Evolutionary conservation across 2,797 vertebrate species (phyloP).

Genomic region (Acrossocheilus fasciatus): DNA sequence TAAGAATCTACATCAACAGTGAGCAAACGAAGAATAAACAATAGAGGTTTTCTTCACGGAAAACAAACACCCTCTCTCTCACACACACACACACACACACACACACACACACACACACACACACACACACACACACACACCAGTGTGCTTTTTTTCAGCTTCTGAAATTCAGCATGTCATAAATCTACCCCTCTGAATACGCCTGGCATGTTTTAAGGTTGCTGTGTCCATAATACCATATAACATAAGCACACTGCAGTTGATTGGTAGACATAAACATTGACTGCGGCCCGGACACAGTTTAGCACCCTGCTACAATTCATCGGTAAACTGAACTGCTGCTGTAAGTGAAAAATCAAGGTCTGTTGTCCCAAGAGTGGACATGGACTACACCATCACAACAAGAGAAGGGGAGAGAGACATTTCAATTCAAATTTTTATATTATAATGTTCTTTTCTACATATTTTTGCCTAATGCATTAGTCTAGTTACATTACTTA

Average conservation of each 20-base stretch:
- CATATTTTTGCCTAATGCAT: not conserved
- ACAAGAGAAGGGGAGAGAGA: constrained; percentile 22
- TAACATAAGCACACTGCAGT: constrained; percentile 81
- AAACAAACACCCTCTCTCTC: constrained; percentile 29
- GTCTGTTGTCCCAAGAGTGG: constrained; percentile 57
- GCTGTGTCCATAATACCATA: constrained; percentile 77
- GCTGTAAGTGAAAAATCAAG: constrained; percentile 66
- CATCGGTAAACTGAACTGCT: constrained; percentile 70
- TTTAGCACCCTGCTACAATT: constrained; percentile 78
- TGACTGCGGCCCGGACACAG: constrained; percentile 72
- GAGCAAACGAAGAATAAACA: constrained; percentile 41
- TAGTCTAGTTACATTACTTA: not conserved
- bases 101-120: constrained; percentile 19
- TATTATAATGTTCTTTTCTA: not conserved
- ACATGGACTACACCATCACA: constrained; percentile 14
- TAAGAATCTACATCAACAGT: constrained; percentile 7
- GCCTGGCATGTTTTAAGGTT: constrained; percentile 68
- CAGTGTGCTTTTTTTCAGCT: constrained; percentile 13
- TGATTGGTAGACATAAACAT: constrained; percentile 83
- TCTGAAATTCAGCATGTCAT: constrained; percentile 54
- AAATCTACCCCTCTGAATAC: constrained; percentile 63
- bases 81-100: not conserved
- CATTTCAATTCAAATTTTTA: not conserved
- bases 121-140: not conserved
- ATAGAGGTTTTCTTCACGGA: constrained; percentile 37